Conservation (phyloP, 2,888 invertebrate genomes). For the Drosophila anomalipes region DNA sequence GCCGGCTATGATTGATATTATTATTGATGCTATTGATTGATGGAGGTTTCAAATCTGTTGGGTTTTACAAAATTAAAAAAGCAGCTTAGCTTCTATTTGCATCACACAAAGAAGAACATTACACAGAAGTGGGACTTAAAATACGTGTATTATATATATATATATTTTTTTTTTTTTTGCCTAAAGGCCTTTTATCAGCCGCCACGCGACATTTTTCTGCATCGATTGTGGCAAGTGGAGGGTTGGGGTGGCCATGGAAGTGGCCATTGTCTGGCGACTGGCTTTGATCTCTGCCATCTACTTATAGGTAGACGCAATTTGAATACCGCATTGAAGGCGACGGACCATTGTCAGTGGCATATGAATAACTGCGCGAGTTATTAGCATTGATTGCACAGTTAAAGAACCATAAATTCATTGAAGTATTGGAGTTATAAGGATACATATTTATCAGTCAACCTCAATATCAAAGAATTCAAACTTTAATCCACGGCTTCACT, state of each 20-base stretch:
- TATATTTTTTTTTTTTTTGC: conserved; percentile 23
- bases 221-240: conserved; percentile 43
- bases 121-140: conserved; percentile 39
- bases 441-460: conserved; percentile 2
- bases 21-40: conserved; percentile 71
- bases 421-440: neutral
- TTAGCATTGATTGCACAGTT: conserved; percentile 24
- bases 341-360: conserved; percentile 20
- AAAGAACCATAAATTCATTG: conserved; percentile 2
- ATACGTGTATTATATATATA: conserved; percentile 20
- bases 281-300: conserved; percentile 69
- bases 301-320: conserved; percentile 27
- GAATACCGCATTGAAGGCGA: conserved; percentile 38
- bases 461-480: neutral
- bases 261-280: conserved; percentile 61
- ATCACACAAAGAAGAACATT: conserved; percentile 63
- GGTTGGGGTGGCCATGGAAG: conserved; percentile 22
- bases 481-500: too few species aligned
- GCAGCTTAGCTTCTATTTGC: conserved; percentile 72
- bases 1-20: conserved; percentile 73
- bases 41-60: conserved; percentile 58
- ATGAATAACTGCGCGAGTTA: conserved; percentile 35
- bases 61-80: conserved; percentile 77
- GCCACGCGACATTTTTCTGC: conserved; percentile 80
- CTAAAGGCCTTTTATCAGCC: conserved; percentile 60